phyloP scores from a whole-genome alignment of 2,113 vertebrate species.

The Protobothrops flavoviridis region DNA sequence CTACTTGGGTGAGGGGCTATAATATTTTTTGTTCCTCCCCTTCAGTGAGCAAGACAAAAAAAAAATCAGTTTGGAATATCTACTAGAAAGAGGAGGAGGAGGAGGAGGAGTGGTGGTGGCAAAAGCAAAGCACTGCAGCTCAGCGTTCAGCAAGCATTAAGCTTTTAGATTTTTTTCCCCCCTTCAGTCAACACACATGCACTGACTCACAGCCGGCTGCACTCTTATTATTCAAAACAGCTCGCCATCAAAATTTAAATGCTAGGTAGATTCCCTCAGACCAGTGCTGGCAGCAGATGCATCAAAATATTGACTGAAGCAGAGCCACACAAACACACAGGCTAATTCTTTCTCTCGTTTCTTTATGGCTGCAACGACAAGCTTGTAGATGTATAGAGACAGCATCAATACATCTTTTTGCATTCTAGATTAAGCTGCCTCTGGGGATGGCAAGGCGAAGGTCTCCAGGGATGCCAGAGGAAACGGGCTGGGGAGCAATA shows the following conservation, averaged over 20 bases:
- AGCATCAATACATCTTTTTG: constrained; percentile 57
- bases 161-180: constrained; percentile 49
- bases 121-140: constrained; percentile 70
- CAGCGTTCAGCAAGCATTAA: constrained; percentile 66
- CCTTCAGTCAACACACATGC: constrained; percentile 72
- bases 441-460: constrained; percentile 53
- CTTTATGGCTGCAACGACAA: constrained; percentile 64
- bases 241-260: constrained; percentile 67
- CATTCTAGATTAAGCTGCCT: constrained; percentile 55
- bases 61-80: constrained; percentile 54
- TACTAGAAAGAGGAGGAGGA: constrained; percentile 55
- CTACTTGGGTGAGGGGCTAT: constrained; percentile 60
- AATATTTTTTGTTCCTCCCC: constrained; percentile 35
- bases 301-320: constrained; percentile 70
- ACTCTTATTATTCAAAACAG: constrained; percentile 68
- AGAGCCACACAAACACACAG: constrained; percentile 65
- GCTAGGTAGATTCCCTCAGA: constrained; percentile 66
- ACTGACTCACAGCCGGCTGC: constrained; percentile 72
- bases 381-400: constrained; percentile 61
- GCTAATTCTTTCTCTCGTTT: constrained; percentile 61
- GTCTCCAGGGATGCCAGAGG: constrained; percentile 40
- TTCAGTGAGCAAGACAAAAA: constrained; percentile 42
- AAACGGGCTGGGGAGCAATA: constrained; percentile 62
- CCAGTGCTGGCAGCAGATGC: constrained; percentile 61
- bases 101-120: constrained; percentile 39